Conservation (phyloP, 2,888 invertebrate genomes). For the Lymantria monacha region DNA sequence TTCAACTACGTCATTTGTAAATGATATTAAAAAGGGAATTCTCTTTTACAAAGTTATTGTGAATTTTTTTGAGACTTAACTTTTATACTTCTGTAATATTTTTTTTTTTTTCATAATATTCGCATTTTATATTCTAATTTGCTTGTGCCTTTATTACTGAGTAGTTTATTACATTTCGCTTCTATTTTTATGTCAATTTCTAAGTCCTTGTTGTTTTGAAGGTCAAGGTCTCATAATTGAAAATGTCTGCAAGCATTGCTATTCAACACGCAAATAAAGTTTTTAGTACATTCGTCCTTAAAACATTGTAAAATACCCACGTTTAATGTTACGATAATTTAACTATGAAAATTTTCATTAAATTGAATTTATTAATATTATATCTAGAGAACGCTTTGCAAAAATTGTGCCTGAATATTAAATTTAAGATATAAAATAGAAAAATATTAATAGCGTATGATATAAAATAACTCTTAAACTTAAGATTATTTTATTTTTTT, state of each 20-base stretch:
- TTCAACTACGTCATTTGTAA: background rate
- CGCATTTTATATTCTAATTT: background rate
- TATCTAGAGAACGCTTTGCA: background rate
- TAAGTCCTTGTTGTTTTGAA: constrained; percentile 11
- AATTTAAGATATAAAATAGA: no score
- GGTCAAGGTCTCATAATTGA: constrained; percentile 12
- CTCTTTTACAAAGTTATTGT: background rate
- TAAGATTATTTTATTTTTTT: no score
- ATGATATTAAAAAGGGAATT: background rate
- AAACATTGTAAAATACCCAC: background rate
- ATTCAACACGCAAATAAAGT: constrained; percentile 12
- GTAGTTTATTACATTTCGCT: background rate
- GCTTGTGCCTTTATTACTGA: background rate
- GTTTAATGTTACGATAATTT: no score
- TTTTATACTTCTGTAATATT: background rate
- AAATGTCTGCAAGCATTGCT: constrained; percentile 13
- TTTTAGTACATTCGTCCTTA: constrained; percentile 4
- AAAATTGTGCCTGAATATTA: background rate
- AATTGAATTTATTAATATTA: background rate
- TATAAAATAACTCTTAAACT: no score
- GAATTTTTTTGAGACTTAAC: background rate
- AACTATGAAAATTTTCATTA: no score
- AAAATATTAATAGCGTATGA: no score
- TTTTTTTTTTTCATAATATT: background rate
- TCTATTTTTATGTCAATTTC: constrained; percentile 7